Percentiles rank a stretch among this genome's conserved stretches.
Conservation (phyloP, 1,140 invertebrate species). For the Cyrtorhinus lividipennis region DNA sequence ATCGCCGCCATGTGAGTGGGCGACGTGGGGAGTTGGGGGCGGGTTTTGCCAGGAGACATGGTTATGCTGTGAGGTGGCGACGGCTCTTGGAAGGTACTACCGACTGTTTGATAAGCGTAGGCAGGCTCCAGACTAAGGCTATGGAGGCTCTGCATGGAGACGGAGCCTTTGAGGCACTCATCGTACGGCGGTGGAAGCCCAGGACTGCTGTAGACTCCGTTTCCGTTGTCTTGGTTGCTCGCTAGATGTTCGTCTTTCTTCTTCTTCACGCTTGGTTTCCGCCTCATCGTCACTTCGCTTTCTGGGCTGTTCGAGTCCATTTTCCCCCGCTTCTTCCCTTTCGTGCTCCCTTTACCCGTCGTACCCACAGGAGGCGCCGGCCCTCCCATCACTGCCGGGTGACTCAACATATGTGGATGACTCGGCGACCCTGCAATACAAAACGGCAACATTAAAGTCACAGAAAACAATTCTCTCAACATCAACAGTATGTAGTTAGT, state of each 20-base stretch:
- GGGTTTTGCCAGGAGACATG: conserved; percentile 66
- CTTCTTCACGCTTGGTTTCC: conserved; percentile 64
- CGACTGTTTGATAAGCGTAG: conserved; percentile 21
- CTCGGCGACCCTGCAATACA: conserved; percentile 46
- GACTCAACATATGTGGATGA: conserved; percentile 59
- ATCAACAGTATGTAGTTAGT: too few species aligned
- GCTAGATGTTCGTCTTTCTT: conserved; percentile 54
- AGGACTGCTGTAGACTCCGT: conserved; percentile 58
- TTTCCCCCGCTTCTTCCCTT: conserved; percentile 54
- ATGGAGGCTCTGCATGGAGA: conserved; percentile 37
- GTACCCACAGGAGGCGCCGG: conserved; percentile 25
- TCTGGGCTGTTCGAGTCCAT: conserved; percentile 42
- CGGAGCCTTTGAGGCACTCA: conserved; percentile 61
- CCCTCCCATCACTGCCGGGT: conserved; percentile 58
- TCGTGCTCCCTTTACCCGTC: conserved; percentile 44
- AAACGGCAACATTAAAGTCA: conserved; percentile 8
- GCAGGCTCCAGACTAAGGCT: conserved; percentile 20
- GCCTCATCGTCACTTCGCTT: conserved; percentile 27
- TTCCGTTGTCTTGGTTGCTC: conserved; percentile 35
- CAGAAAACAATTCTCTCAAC: too few species aligned
- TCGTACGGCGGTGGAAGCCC: conserved; percentile 37
- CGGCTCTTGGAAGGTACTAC: conserved; percentile 45
- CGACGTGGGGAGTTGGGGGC: conserved; percentile 76
- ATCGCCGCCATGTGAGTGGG: conserved; percentile 89
- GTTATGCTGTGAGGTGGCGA: conserved; percentile 73